Percentiles rank a stretch among this genome's conserved stretches.
Conservation (phyloP, 2,797 vertebrate species). For the Tarsius wallacei region DNA sequence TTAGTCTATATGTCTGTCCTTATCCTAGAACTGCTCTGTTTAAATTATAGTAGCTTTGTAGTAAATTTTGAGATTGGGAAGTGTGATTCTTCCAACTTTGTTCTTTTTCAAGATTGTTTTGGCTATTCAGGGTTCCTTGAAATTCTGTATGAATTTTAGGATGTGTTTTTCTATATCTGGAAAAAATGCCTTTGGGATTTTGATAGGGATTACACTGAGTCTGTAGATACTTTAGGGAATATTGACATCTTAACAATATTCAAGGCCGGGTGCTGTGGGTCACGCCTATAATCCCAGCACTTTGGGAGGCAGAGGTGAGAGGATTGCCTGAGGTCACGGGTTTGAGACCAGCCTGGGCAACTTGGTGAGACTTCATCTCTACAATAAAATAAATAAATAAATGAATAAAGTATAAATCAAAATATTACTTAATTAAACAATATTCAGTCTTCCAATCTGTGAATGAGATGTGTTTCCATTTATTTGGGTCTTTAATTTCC, state of each 20-base stretch:
- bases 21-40: background rate
- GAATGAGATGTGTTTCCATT: background rate
- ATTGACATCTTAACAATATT: background rate
- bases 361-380: too few relatives aligned
- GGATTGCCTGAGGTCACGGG: too few relatives aligned
- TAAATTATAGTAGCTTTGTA: background rate
- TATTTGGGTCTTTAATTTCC: background rate
- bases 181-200: background rate
- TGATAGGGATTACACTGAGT: background rate
- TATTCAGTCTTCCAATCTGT: background rate
- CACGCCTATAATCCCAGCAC: too few relatives aligned
- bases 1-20: background rate
- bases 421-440: too few relatives aligned
- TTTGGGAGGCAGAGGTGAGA: too few relatives aligned
- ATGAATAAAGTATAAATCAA: too few relatives aligned
- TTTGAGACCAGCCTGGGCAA: too few relatives aligned
- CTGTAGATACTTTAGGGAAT: background rate
- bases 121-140: background rate
- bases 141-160: background rate
- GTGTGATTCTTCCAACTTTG: background rate
- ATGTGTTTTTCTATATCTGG: background rate
- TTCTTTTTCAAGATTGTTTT: background rate
- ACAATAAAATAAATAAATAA: too few relatives aligned
- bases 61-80: conserved; percentile 27
- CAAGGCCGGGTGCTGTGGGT: too few relatives aligned